A percentile compares a stretch with the other conserved stretches of the same genome.
phyloP scores from a whole-genome alignment of 2,888 invertebrate genomes.

The Timema cristinae region DNA sequence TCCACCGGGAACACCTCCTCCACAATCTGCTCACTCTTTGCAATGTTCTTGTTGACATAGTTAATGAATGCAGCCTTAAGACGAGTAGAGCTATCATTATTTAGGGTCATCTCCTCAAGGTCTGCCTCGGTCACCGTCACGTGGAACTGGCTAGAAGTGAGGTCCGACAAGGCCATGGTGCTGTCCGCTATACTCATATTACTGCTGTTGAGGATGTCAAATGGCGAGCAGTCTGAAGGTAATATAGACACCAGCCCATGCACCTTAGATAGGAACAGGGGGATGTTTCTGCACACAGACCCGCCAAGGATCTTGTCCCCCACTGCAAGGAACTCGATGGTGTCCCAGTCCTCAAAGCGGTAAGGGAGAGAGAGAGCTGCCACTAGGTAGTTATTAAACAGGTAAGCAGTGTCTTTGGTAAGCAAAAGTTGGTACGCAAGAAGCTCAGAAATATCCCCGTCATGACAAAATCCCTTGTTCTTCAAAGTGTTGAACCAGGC shows the following conservation, averaged over 20 bases:
- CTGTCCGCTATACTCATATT: conserved; percentile 24
- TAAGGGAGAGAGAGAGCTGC: conserved; percentile 39
- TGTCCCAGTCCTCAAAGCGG: conserved; percentile 42
- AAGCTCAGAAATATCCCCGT: conserved; percentile 48
- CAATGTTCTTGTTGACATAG: conserved; percentile 55
- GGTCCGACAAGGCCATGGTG: conserved; percentile 15
- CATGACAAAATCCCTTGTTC: conserved; percentile 45
- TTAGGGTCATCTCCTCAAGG: conserved; percentile 58
- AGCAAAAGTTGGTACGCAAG: conserved; percentile 53
- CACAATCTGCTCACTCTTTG: conserved; percentile 45
- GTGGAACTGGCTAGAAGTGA: conserved; percentile 21
- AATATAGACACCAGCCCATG: conserved; percentile 66
- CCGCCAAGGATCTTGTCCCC: conserved; percentile 69
- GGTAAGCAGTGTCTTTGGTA: conserved; percentile 52
- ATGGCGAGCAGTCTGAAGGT: conserved; percentile 49
- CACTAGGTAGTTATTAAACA: conserved; percentile 52
- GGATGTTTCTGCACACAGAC: conserved; percentile 61
- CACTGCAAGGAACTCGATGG: conserved; percentile 54
- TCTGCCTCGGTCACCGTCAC: conserved; percentile 63
- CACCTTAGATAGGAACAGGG: conserved; percentile 68
- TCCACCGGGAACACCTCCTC: conserved; percentile 46
- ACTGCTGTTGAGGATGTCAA: conserved; percentile 16
- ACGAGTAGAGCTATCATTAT: conserved; percentile 52
- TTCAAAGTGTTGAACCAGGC: conserved; percentile 45
- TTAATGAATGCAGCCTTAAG: conserved; percentile 77